These are phyloP conservation scores for Argyresthia goedartella DNA, from an alignment of 2,888 invertebrate genomes.

Conservation along the genomic window DNA sequence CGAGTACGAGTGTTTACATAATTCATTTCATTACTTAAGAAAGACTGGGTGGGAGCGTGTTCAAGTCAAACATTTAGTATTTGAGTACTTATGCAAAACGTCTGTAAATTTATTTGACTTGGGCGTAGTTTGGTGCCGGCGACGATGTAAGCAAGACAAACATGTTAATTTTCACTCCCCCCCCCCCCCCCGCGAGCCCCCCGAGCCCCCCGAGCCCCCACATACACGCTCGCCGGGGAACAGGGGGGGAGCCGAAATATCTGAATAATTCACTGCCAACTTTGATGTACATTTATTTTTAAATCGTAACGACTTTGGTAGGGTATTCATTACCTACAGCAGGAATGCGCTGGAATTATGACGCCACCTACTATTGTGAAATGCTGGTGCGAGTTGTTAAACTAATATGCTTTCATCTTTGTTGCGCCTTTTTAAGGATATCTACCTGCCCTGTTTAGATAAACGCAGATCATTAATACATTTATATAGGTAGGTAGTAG, in stretches of 20 bases:
- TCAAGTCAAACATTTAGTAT: constrained; percentile 47
- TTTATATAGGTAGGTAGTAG: no score
- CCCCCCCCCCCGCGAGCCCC: constrained; percentile 7
- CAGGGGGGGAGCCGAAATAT: constrained; percentile 22
- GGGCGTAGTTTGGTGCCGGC: constrained; percentile 60
- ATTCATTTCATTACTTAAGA: constrained; percentile 39
- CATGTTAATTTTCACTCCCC: constrained; percentile 61
- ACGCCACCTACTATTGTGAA: no score
- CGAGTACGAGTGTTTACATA: no score
- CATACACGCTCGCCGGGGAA: constrained; percentile 11
- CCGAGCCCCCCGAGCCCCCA: constrained; percentile 6
- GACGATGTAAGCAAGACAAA: constrained; percentile 68
- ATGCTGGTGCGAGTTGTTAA: no score
- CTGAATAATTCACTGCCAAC: constrained; percentile 47
- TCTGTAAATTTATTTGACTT: constrained; percentile 66
- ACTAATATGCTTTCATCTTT: no score
- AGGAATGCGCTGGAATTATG: no score
- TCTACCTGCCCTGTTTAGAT: no score
- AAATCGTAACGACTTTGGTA: constrained; percentile 34
- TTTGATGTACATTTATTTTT: constrained; percentile 50
- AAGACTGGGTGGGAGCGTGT: constrained; percentile 23
- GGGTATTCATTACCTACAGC: no score
- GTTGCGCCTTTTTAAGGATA: no score
- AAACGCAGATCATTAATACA: no score
- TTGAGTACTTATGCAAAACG: constrained; percentile 56